Base-by-base conservation (phyloP, 2,113 vertebrate species). In the Cyphomyrus discorhynchus region DNA sequence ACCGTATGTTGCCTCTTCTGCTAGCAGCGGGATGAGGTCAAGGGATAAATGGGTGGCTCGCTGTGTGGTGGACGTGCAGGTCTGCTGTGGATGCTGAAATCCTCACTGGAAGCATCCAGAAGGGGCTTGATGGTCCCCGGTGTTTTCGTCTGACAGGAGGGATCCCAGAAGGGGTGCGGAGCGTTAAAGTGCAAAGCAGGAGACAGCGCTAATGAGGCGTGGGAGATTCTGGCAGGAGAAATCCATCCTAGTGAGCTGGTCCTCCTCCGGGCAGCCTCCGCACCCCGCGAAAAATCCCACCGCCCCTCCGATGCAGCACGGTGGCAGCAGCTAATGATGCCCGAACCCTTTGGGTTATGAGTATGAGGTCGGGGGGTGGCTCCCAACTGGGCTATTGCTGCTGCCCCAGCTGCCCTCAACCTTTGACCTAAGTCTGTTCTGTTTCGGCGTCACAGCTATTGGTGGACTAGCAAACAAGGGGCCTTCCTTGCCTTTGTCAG, bases 141-240 rank as follows among this genome's bases (percentile, higher is more conserved):
- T 47, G 80, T 85, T 27, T 24, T 31, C n/a, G 21, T 89, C 21
- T 84, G 50, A 62, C 77, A 35, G 89, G n/a, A 62, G 21, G 52
- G 39, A 46, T 84, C 89, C 80, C 35, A 42, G 39, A 7, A 89
- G 66, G 31, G 5, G 66, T 10, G 31, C 2, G 13, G 27, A 46
- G n/a, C 15, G 86, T 27, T 19, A n/a, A 58, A 46, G 39, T 62
- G 8, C 17, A 31, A 52, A 49, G 47, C 45, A 31, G 70, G 46
- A 89, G 70, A 80, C 15, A 11, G 88, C 5, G n/a, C 66, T 89
- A 80, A 89, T 70, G 27, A 82, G 88, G 88, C 21, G 66, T 50
- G 47, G 83, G 83, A 49, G 49, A n/a, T 52, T 86, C 85, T 86
- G 85, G 85, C 85, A 53, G 31, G 19, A 86, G 45, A 52, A 86